phyloP scores from a whole-genome alignment of 2,888 invertebrate species.

The Platycheirus rosarum region DNA sequence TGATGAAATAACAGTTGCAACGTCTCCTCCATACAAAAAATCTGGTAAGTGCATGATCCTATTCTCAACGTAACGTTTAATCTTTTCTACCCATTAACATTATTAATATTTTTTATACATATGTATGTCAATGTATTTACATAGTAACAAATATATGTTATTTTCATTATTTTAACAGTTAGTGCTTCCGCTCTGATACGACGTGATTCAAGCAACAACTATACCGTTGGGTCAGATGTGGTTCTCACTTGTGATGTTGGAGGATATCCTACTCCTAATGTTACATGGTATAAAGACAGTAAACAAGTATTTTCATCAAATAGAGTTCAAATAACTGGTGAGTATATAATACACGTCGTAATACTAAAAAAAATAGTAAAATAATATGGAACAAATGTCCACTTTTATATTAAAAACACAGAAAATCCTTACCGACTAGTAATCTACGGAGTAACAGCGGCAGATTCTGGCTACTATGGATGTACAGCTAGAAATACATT shows the following conservation, averaged over 20 bases:
- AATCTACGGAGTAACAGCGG: slow-evolving; percentile 85
- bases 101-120: too few relatives aligned
- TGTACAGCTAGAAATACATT: slow-evolving; percentile 92
- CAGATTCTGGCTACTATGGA: slow-evolving; percentile 91
- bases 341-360: slow-evolving; percentile 62
- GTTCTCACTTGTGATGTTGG: slow-evolving; percentile 89
- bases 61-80: background rate
- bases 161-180: slow-evolving; percentile 68
- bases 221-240: slow-evolving; percentile 87
- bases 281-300: slow-evolving; percentile 92
- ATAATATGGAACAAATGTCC: too few relatives aligned
- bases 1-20: slow-evolving; percentile 55
- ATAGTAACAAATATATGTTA: slow-evolving; percentile 7
- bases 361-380: background rate
- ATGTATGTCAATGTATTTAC: background rate
- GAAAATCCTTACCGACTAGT: slow-evolving; percentile 88
- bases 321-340: slow-evolving; percentile 87
- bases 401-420: slow-evolving; percentile 76
- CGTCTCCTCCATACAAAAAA: slow-evolving; percentile 61
- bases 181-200: slow-evolving; percentile 86
- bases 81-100: too few relatives aligned
- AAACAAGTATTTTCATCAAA: slow-evolving; percentile 84
- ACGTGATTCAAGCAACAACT: slow-evolving; percentile 82
- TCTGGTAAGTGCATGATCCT: slow-evolving; percentile 69
- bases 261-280: slow-evolving; percentile 89